phyloP scores from a whole-genome alignment of 2,113 vertebrate genomes.

The Gopherus evgoodei region DNA sequence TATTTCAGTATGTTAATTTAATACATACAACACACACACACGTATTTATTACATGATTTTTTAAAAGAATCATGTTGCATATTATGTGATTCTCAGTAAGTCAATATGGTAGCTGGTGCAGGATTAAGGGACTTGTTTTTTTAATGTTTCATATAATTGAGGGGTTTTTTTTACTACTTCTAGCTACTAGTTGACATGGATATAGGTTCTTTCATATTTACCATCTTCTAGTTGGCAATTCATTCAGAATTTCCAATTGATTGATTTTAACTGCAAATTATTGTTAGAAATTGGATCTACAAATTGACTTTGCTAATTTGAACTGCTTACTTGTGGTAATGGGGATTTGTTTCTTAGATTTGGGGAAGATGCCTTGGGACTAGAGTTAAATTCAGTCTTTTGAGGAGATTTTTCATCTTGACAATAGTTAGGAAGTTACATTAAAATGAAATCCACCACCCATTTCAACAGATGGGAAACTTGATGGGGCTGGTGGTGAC shows the following conservation, averaged over 20 bases:
- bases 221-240: neutral
- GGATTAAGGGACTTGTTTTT: neutral
- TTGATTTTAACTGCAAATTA: neutral
- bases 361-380: neutral
- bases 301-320: neutral
- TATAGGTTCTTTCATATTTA: neutral
- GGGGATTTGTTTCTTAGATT: neutral
- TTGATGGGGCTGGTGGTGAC: neutral
- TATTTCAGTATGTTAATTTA: slow-evolving; percentile 73
- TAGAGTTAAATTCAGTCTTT: neutral
- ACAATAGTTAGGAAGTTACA: neutral
- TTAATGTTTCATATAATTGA: neutral
- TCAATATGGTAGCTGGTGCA: neutral
- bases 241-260: neutral
- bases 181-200: neutral
- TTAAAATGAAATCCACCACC: neutral
- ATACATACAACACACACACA: slow-evolving; percentile 47
- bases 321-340: neutral
- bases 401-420: neutral
- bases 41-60: slow-evolving; percentile 56
- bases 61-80: slow-evolving; percentile 20
- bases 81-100: slow-evolving; percentile 31
- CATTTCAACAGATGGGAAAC: neutral
- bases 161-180: neutral
- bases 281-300: neutral